Percentiles rank a stretch among this genome's conserved stretches.
Evolutionary conservation across 2,797 vertebrate species (phyloP).

Genomic region (Molossus molossus): DNA sequence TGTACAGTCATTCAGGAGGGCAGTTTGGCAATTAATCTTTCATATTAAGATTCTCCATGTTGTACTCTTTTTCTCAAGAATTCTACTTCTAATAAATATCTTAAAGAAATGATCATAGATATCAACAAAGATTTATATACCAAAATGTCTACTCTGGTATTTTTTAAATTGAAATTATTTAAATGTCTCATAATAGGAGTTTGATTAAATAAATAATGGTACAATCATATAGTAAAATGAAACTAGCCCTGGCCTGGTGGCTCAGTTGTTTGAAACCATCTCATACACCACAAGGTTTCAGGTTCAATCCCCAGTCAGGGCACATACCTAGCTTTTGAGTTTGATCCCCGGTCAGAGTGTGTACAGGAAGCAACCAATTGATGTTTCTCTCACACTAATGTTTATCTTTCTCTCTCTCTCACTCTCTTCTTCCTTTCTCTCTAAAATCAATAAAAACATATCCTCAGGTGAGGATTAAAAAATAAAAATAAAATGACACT

Average conservation of each 20-base stretch:
- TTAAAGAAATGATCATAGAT: slow-evolving; percentile 38
- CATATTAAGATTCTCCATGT: slow-evolving; percentile 7
- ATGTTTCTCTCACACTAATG: background rate
- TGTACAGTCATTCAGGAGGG: background rate
- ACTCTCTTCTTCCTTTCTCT: background rate
- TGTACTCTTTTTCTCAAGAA: slow-evolving; percentile 10
- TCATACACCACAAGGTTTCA: background rate
- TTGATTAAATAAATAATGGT: background rate
- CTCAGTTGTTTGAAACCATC: background rate
- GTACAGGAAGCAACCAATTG: background rate
- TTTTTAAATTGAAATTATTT: slow-evolving; percentile 44
- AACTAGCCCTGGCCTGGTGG: background rate
- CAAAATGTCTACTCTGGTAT: background rate
- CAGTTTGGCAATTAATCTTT: background rate
- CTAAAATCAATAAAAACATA: background rate
- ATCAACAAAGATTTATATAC: background rate
- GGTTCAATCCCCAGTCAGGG: background rate
- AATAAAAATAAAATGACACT: background rate
- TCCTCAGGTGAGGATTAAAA: background rate
- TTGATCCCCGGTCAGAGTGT: background rate
- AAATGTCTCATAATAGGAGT: background rate
- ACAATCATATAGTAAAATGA: background rate
- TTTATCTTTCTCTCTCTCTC: background rate
- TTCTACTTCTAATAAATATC: slow-evolving; percentile 45
- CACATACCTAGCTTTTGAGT: background rate